phyloP scores from a whole-genome alignment of 2,113 vertebrate genomes.

The Melanotaenia duboulayi region DNA sequence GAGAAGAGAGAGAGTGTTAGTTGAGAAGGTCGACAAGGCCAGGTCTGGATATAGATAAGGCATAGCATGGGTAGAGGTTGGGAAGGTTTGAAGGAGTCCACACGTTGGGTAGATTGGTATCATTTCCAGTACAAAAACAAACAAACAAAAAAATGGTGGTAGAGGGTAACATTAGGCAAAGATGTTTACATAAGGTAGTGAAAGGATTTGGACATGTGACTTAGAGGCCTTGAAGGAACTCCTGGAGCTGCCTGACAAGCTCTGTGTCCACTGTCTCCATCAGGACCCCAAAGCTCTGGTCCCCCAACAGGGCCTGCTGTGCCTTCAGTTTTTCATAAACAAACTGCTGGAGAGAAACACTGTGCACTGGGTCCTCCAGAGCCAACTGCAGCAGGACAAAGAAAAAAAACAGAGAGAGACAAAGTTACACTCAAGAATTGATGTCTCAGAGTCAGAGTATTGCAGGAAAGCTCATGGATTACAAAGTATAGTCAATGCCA shows the following conservation, averaged over 20 bases:
- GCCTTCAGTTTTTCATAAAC: slow-evolving; percentile 96
- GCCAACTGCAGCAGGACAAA: slow-evolving; percentile 84
- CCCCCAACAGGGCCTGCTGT: slow-evolving; percentile 91
- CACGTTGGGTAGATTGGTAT: slow-evolving; percentile 27
- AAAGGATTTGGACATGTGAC: slow-evolving; percentile 44
- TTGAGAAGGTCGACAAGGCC: slow-evolving; percentile 51
- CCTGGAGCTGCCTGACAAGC: slow-evolving; percentile 93
- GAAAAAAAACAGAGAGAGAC: slow-evolving; percentile 32
- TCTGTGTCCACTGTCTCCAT: slow-evolving; percentile 98
- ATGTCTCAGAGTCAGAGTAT: too few relatives aligned
- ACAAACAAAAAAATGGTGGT: slow-evolving; percentile 29
- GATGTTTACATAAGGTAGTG: slow-evolving; percentile 42
- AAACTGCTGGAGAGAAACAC: slow-evolving; percentile 93
- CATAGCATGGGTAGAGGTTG: slow-evolving; percentile 61
- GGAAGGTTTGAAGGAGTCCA: slow-evolving; percentile 47
- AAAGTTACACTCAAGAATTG: not conserved
- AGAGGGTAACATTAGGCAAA: slow-evolving; percentile 43
- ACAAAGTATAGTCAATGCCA: too few relatives aligned
- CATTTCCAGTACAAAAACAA: slow-evolving; percentile 22
- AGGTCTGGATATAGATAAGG: slow-evolving; percentile 71
- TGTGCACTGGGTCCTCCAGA: slow-evolving; percentile 94
- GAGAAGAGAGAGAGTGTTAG: slow-evolving; percentile 39
- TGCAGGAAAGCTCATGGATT: too few relatives aligned
- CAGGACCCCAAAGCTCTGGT: slow-evolving; percentile 90
- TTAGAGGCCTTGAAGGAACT: slow-evolving; percentile 92